These are phyloP conservation scores for Lobophora halterata DNA, from an alignment of 2,888 invertebrate genomes.

Conservation along the genomic window DNA sequence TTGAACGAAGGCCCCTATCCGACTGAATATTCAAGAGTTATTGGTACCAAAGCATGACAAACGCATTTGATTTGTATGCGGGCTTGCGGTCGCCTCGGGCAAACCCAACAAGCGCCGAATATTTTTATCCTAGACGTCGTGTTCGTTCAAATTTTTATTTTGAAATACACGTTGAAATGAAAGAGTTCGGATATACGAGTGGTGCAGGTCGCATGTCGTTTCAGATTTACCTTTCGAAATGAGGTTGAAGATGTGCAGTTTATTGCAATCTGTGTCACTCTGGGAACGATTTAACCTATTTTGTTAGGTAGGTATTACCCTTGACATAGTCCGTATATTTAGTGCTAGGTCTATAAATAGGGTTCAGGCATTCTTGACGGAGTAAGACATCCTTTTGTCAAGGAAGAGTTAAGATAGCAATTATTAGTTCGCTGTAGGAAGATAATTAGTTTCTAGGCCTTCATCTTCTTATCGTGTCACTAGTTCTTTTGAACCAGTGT, in stretches of 20 bases:
- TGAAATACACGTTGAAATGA: slow-evolving; percentile 26
- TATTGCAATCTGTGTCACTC: neutral
- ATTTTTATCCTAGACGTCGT: slow-evolving; percentile 24
- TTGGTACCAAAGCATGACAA: slow-evolving; percentile 34
- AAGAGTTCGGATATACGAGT: slow-evolving; percentile 13
- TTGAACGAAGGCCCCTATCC: slow-evolving; percentile 6
- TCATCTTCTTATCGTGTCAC: too few species aligned
- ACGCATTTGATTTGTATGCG: slow-evolving; percentile 43
- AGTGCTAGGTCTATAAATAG: too few species aligned
- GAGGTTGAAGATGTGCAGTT: neutral
- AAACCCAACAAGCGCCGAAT: slow-evolving; percentile 16
- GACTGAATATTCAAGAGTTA: slow-evolving; percentile 25
- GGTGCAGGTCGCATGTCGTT: slow-evolving; percentile 7
- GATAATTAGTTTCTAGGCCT: too few species aligned
- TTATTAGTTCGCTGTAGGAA: too few species aligned
- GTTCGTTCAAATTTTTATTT: slow-evolving; percentile 31
- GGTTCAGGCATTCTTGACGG: too few species aligned
- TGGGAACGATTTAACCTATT: neutral
- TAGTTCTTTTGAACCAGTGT: too few species aligned
- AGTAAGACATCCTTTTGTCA: too few species aligned
- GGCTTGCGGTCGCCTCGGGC: slow-evolving; percentile 18
- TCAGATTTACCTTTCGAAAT: slow-evolving; percentile 9
- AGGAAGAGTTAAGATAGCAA: too few species aligned
- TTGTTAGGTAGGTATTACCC: too few species aligned
- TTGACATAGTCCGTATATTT: too few species aligned